A percentile compares a stretch with the other conserved stretches of the same genome.
These are phyloP conservation scores for Drosophila nr. fundita DNA, from an alignment of 2,888 invertebrate species.

Conservation along the genomic window DNA sequence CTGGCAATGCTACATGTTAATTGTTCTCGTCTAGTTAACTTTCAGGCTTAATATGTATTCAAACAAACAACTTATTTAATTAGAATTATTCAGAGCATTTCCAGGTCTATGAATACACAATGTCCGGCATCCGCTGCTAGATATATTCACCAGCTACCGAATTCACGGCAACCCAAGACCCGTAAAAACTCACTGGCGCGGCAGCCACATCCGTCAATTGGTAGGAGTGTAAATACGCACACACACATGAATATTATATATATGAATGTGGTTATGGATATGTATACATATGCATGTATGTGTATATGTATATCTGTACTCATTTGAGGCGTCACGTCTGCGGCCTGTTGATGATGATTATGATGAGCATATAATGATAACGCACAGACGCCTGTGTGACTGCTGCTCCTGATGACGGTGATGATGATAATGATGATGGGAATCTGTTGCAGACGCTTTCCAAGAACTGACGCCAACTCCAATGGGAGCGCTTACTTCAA, in stretches of 20 bases:
- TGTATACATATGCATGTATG: slow-evolving; percentile 7
- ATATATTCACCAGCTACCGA: slow-evolving; percentile 8
- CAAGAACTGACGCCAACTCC: slow-evolving; percentile 58
- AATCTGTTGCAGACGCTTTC: slow-evolving; percentile 36
- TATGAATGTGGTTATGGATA: slow-evolving; percentile 2
- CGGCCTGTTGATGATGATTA: slow-evolving; percentile 62
- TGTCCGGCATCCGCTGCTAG: slow-evolving; percentile 27
- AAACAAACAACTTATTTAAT: slow-evolving; percentile 52
- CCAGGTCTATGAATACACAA: slow-evolving; percentile 67
- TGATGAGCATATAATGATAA: slow-evolving; percentile 43
- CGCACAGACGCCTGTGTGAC: slow-evolving; percentile 22
- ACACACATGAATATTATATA: slow-evolving; percentile 18
- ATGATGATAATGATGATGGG: slow-evolving; percentile 28
- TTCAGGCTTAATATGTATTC: not conserved
- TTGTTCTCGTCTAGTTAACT: not conserved
- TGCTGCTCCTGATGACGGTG: slow-evolving; percentile 5
- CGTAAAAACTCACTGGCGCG: slow-evolving; percentile 23
- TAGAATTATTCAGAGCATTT: slow-evolving; percentile 71
- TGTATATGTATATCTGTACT: slow-evolving; percentile 50
- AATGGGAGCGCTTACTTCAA: slow-evolving; percentile 44
- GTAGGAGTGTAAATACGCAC: slow-evolving; percentile 16
- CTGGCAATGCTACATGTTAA: not conserved
- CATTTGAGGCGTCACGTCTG: slow-evolving; percentile 69
- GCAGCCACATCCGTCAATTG: slow-evolving; percentile 59
- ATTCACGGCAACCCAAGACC: slow-evolving; percentile 7